Evolutionary conservation across 2,797 vertebrate species (phyloP).

Genomic region (Xenentodon cancila): DNA sequence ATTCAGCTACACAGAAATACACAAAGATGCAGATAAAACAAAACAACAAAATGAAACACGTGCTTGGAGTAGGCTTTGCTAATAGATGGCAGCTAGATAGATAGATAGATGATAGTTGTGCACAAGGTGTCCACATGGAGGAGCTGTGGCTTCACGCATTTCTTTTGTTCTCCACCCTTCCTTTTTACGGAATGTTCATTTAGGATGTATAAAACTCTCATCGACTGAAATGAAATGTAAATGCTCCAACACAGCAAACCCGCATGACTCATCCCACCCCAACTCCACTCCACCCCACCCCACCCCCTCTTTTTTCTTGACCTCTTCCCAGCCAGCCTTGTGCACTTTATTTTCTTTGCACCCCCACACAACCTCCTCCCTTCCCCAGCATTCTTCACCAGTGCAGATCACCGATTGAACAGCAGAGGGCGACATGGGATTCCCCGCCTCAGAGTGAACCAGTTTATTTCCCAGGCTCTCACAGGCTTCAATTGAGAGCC

Average conservation of each 20-base stretch:
- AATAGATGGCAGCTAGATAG: not conserved
- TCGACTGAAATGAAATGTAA: constrained; percentile 62
- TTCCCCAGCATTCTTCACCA: too few relatives aligned
- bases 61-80: not conserved
- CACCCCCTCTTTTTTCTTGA: constrained; percentile 21
- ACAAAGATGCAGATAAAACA: not conserved
- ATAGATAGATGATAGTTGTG: not conserved
- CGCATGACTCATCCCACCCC: constrained; percentile 49
- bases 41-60: not conserved
- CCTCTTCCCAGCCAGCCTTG: constrained; percentile 32
- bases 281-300: too few relatives aligned
- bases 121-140: constrained; percentile 58
- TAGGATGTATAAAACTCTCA: constrained; percentile 56
- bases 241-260: constrained; percentile 45
- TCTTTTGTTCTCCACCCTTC: not conserved
- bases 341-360: constrained; percentile 14
- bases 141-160: constrained; percentile 60
- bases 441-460: constrained; percentile 52
- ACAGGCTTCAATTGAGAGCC: constrained; percentile 66
- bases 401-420: constrained; percentile 30
- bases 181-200: constrained; percentile 40
- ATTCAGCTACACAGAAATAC: not conserved
- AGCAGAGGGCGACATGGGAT: constrained; percentile 57
- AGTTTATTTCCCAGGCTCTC: constrained; percentile 65
- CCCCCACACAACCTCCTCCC: not conserved